Evolutionary conservation across 2,113 vertebrate species (phyloP).

Genomic region (Nothocercus julius): DNA sequence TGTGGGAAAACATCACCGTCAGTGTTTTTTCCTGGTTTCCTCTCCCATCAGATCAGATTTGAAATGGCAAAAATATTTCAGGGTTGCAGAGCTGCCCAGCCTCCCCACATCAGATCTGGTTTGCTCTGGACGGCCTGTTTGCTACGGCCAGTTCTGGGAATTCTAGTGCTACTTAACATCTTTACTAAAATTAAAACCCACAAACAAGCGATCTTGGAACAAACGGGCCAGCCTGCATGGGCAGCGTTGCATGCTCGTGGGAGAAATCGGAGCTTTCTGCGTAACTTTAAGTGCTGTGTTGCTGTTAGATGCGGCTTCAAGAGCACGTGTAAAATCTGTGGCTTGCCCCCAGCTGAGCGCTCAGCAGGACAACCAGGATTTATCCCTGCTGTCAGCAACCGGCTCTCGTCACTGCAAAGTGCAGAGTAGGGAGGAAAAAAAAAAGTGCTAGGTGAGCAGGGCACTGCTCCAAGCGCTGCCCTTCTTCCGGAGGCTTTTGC

Average conservation of each 20-base stretch:
- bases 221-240: not conserved
- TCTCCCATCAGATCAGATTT: slow-evolving; percentile 8
- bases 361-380: not conserved
- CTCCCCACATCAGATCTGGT: not conserved
- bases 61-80: slow-evolving; percentile 11
- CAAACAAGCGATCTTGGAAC: not conserved
- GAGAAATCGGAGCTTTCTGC: not conserved
- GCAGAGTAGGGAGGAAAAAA: not conserved
- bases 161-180: not conserved
- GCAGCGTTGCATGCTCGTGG: not conserved
- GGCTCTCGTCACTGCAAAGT: not conserved
- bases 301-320: not conserved
- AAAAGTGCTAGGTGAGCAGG: not conserved
- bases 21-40: not conserved
- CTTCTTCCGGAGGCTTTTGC: not conserved
- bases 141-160: slow-evolving; percentile 35
- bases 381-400: not conserved
- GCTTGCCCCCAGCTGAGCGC: not conserved
- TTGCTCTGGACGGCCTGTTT: not conserved
- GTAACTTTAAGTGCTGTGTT: accelerated
- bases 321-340: not conserved
- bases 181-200: not conserved
- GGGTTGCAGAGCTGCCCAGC: not conserved
- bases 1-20: not conserved
- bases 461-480: not conserved